Base-by-base conservation (phyloP, 2,797 vertebrate species). In the Xerus rutilus region DNA sequence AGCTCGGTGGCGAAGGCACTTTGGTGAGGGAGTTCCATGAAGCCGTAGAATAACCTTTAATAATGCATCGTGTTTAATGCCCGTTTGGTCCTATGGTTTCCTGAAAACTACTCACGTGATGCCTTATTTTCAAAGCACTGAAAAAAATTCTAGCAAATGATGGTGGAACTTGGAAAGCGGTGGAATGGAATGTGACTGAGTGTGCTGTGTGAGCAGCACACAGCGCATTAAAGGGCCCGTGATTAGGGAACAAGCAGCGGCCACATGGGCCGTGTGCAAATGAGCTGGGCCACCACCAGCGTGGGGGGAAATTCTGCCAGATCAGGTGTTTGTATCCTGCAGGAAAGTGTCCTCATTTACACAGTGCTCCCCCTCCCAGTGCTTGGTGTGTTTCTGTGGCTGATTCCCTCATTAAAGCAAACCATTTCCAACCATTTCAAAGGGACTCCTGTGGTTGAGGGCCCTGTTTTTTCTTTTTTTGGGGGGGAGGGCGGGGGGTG, bases 341-440 rank as follows among this genome's bases (percentile, higher is more conserved):
- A 14, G 87, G 59, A 93, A 78, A 0, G 45, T 57, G 45, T 85
- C 82, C 92, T 96, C n/a, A 93, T 98, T 86, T 94, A n/a, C 81
- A 74, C 81, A 95, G 7, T 23, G 79, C 23, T 92, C 43, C 84
- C 49, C 69, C 43, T 95, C 70, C 47, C 52, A 17, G 70, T 20
- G 45, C 0, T 0, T 54, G 94, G 23, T 35, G 17, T 67, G 69
- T 4, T 0, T 94, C 93, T 89, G 43, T 90, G 49, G 52, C 89
- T 96, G 93, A 43, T 82, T 93, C 82, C 92, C 54, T 97, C 96
- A 91, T 91, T 97, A 97, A 92, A 96, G 86, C 59, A 96, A 98
- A 96, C 95, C 57, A 86, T 97, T 98, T 96, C 6, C 89, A 96
- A 95, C 95, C 57, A 85, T 97, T 98, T 96, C 6, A 91, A 96